Evolutionary conservation across 2,113 vertebrate genomes (phyloP).

Genomic region (Oncorhynchus keta): DNA sequence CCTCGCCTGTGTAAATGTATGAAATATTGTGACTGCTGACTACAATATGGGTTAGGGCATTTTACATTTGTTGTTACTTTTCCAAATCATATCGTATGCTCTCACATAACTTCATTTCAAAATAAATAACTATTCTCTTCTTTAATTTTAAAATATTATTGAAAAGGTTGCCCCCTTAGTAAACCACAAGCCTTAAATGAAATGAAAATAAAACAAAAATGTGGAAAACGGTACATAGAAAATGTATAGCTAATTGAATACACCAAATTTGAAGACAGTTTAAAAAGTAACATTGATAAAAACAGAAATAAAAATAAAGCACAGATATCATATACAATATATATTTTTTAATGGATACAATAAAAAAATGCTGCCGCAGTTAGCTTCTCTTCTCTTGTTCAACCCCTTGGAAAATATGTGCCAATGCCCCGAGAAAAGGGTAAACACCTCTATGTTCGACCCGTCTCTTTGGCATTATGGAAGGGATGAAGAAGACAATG

Average conservation of each 20-base stretch:
- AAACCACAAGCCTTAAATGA: conserved; percentile 60
- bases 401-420: conserved; percentile 67
- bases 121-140: conserved; percentile 78
- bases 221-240: conserved; percentile 43
- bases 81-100: conserved; percentile 44
- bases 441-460: conserved; percentile 52
- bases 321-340: conserved; percentile 71
- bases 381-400: conserved; percentile 54
- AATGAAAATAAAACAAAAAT: conserved; percentile 40
- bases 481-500: conserved; percentile 50
- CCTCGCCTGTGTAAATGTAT: background rate
- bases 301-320: conserved; percentile 37
- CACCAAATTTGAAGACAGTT: conserved; percentile 61
- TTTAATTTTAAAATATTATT: conserved; percentile 66
- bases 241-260: conserved; percentile 59
- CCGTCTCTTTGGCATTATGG: conserved; percentile 71
- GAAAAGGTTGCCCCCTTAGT: conserved; percentile 50
- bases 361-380: conserved; percentile 50
- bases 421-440: conserved; percentile 60
- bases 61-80: conserved; percentile 28
- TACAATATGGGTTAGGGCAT: conserved; percentile 46
- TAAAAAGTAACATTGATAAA: conserved; percentile 57
- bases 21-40: conserved; percentile 27
- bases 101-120: conserved; percentile 73
- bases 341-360: conserved; percentile 59